Base-by-base conservation (phyloP, 2,797 vertebrate genomes). In the Myotis myotis region DNA sequence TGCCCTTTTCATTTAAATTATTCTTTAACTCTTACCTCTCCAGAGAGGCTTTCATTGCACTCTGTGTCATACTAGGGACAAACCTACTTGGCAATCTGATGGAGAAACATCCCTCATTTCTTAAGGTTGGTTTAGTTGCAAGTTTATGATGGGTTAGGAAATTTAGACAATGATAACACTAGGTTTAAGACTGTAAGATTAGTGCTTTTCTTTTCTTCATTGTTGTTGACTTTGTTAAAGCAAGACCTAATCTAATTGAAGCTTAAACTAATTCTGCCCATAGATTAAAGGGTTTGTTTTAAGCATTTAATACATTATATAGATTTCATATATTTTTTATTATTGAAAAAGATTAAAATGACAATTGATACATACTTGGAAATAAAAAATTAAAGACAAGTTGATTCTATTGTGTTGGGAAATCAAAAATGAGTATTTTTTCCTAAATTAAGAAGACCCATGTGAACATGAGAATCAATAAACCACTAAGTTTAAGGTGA, bases 241-340 rank as follows among this genome's bases (percentile, higher is more conserved):
- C 28, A 93, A 93, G 68, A 66, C 8, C 38, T 93, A 74, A 81
- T 92, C 22, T 33, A 47, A 83, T 91, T 84, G 76, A 91, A 94
- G 30, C 11, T 89, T 89, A 91, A 89, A 91, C 33, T 84, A 94
- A 84, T 87, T 96, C 19, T 70, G 12, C 23, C 36, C 51, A 23
- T 76, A 85, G 22, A 92, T 49, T 95, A 53, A 79, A 75, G 36
- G 9, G 0, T 41, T 93, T 87, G 16, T 89, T 16, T 89, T 68
- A 71, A 87, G 51, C 2, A 83, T 62, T 93, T 19, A 51, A 36
- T 68, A 41, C 12, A 38, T 36, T n/a, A 71, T 72, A 44, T 25
- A 12, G 8, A 44, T 71, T 86, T 79, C 7, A 87, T 85, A 79
- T 64, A 79, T 53, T n/a, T 78, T 74, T 11, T 83, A 22, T 49